phyloP scores from a whole-genome alignment of 2,888 invertebrate species.

The Ichneumoninae sp. region DNA sequence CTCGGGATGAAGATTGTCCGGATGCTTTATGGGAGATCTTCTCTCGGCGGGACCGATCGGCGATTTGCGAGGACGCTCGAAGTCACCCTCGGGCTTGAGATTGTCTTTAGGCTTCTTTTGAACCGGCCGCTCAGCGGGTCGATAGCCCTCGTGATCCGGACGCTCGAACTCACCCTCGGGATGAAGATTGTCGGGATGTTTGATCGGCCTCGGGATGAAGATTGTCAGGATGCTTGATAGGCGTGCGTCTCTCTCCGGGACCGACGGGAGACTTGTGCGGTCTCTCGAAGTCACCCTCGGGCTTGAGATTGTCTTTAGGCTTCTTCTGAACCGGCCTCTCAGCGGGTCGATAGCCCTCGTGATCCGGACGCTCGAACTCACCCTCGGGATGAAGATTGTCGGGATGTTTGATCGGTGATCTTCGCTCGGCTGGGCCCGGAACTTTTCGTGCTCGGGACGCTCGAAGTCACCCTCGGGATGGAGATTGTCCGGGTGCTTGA shows the following conservation, averaged over 20 bases:
- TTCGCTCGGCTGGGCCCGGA: constrained; percentile 85
- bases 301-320: constrained; percentile 85
- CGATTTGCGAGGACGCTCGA: constrained; percentile 85
- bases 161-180: constrained; percentile 87
- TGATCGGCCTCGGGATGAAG: constrained; percentile 85
- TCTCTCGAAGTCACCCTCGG: constrained; percentile 85
- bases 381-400: constrained; percentile 87
- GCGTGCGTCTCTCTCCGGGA: constrained; percentile 85
- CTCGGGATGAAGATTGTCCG: constrained; percentile 86
- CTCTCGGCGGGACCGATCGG: constrained; percentile 86
- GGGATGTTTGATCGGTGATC: constrained; percentile 85
- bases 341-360: constrained; percentile 86
- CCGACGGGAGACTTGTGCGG: constrained; percentile 85
- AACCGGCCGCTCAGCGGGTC: constrained; percentile 83
- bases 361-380: constrained; percentile 86
- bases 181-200: constrained; percentile 86
- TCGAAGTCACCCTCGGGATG: constrained; percentile 87
- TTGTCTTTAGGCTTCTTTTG: constrained; percentile 85
- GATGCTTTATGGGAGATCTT: constrained; percentile 79
- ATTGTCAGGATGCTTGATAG: constrained; percentile 86
- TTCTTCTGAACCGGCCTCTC: constrained; percentile 83
- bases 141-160: constrained; percentile 87
- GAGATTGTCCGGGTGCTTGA: constrained; percentile 83
- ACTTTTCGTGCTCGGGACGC: constrained; percentile 79
- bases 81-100: constrained; percentile 84